These are phyloP conservation scores for Vombatus ursinus DNA, from an alignment of 2,113 vertebrate species.

Conservation along the genomic window DNA sequence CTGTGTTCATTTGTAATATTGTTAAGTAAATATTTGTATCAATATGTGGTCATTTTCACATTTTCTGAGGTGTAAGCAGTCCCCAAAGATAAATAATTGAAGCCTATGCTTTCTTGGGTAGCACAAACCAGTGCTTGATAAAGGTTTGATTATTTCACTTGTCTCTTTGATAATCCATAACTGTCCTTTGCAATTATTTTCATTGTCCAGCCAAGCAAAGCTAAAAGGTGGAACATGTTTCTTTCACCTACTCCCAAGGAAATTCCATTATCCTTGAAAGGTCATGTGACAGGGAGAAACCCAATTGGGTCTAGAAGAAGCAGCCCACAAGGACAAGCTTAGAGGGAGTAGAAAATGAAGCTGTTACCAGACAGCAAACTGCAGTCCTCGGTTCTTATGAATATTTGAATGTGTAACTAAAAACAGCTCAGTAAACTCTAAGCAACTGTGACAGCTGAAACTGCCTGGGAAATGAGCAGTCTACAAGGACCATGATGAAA, in stretches of 20 bases:
- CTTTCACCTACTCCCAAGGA: slow-evolving; percentile 80
- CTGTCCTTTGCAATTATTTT: slow-evolving; percentile 89
- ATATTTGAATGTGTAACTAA: slow-evolving; percentile 95
- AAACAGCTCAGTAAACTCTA: slow-evolving; percentile 89
- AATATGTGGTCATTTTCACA: slow-evolving; percentile 77
- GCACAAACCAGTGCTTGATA: slow-evolving; percentile 81
- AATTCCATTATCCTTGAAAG: slow-evolving; percentile 85
- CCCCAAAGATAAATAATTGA: slow-evolving; percentile 88
- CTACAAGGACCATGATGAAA: slow-evolving; percentile 81
- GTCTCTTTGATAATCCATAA: slow-evolving; percentile 89
- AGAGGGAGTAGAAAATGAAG: slow-evolving; percentile 85
- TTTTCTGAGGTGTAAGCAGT: slow-evolving; percentile 78
- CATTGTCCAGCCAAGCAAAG: slow-evolving; percentile 83
- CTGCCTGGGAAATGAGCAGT: slow-evolving; percentile 83
- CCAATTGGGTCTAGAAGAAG: slow-evolving; percentile 73
- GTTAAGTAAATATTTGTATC: slow-evolving; percentile 88
- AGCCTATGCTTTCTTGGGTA: slow-evolving; percentile 75
- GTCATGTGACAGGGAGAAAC: slow-evolving; percentile 69
- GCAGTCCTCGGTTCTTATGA: slow-evolving; percentile 87
- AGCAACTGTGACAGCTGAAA: slow-evolving; percentile 92
- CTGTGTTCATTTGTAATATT: slow-evolving; percentile 81
- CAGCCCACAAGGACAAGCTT: slow-evolving; percentile 83
- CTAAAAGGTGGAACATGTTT: slow-evolving; percentile 86
- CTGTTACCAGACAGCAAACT: slow-evolving; percentile 89
- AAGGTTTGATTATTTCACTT: slow-evolving; percentile 85